A percentile compares a stretch with the other conserved stretches of the same genome.
Evolutionary conservation across 2,113 vertebrate species (phyloP).

Genomic region (Thryonomys swinderianus): DNA sequence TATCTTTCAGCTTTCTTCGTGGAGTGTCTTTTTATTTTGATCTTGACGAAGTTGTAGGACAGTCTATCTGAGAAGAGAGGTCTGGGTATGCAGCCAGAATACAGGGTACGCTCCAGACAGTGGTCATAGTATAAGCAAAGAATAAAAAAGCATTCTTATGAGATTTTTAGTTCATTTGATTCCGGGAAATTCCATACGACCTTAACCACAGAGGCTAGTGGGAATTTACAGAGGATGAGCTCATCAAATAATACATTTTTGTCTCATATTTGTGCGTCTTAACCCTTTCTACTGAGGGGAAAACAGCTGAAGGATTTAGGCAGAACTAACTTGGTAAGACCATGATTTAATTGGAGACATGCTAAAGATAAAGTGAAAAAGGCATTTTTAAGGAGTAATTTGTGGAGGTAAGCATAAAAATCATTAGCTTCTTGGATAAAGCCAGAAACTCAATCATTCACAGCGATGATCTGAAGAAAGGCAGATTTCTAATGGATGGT

Average conservation of each 20-base stretch:
- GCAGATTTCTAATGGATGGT: background rate
- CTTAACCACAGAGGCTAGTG: background rate
- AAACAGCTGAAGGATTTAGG: background rate
- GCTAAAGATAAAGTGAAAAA: background rate
- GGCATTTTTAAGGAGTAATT: background rate
- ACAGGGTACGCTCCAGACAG: background rate
- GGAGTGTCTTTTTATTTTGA: background rate
- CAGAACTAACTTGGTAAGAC: background rate
- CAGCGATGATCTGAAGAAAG: background rate
- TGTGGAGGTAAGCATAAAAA: background rate
- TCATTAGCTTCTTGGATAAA: background rate
- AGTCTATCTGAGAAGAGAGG: too few species aligned
- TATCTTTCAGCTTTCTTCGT: background rate
- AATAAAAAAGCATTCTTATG: background rate
- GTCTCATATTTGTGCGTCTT: background rate
- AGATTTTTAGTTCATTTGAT: background rate
- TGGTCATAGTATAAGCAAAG: background rate
- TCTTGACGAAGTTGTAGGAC: conserved; percentile 3
- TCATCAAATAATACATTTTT: background rate
- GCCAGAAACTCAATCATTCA: background rate
- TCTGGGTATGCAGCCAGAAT: background rate
- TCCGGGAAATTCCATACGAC: background rate
- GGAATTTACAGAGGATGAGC: background rate
- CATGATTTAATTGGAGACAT: background rate
- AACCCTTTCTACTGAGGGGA: background rate